Evolutionary conservation across 1,140 invertebrate species (phyloP).

Genomic region (Aphaenogaster floridana): DNA sequence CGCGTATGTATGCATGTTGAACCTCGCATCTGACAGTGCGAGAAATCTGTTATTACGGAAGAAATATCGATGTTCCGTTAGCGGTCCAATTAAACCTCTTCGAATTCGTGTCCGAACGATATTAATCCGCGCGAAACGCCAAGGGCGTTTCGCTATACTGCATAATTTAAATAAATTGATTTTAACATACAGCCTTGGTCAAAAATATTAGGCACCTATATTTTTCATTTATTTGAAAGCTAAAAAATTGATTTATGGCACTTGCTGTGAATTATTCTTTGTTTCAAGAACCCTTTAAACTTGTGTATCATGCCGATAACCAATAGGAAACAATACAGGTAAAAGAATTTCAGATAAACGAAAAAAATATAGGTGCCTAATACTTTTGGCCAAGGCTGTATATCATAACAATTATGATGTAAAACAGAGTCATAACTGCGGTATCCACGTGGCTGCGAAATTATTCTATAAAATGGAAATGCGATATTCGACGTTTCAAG

Average conservation of each 20-base stretch:
- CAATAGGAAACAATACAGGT: too few species aligned
- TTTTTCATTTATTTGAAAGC: too few species aligned
- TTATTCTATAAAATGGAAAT: background rate
- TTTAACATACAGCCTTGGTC: conserved; percentile 2
- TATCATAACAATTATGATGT: conserved; percentile 37
- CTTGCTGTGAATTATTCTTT: too few species aligned
- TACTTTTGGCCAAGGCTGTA: too few species aligned
- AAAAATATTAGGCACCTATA: too few species aligned
- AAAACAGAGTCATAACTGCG: conserved; percentile 22
- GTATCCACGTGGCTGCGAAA: conserved; percentile 24
- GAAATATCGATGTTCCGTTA: background rate
- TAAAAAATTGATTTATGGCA: too few species aligned
- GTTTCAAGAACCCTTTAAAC: too few species aligned
- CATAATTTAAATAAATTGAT: conserved; percentile 67
- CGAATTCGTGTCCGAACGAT: background rate
- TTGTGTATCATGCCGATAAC: too few species aligned
- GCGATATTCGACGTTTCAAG: background rate
- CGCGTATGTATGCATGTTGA: conserved; percentile 21
- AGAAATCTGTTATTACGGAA: conserved; percentile 6
- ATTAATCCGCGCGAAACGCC: background rate
- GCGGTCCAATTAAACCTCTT: background rate
- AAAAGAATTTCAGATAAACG: too few species aligned
- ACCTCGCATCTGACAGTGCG: background rate
- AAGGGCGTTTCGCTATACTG: conserved; percentile 17
- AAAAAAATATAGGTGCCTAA: too few species aligned